Base-by-base conservation (phyloP, 2,888 invertebrate species). In the Meteorus cinctellus region DNA sequence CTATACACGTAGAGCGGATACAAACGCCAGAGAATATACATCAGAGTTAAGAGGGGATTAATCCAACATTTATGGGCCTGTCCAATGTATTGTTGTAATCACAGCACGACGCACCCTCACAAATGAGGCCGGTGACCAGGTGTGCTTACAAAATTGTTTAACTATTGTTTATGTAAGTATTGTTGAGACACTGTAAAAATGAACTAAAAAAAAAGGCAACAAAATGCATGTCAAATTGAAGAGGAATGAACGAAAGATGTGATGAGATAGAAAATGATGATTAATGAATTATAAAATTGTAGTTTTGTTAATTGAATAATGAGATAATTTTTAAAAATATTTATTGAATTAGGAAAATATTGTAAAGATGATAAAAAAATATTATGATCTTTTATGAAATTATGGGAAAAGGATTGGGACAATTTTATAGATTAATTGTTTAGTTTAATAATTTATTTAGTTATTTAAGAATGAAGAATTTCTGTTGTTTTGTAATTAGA, bases 41-140 rank as follows among this genome's bases (percentile, higher is more conserved):
- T 55, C 8, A 55, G 70, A 45, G 69, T 41, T 67, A 34, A 77
- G 78, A 72, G 75, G 77, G 74, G 74, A 74, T 79, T 81, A 79
- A 82, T 82, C 81, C 74, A 73, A 81, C 76, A 78, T 79, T 80
- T 74, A 76, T 73, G 77, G 79, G 76, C 80, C 76, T 74, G 69
- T 69, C 76, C 77, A 68, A 66, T 65, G 68, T 68, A 78, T 79
- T 78, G 77, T 79, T 80, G 73, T 71, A 79, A 81, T 78, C 76
- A 60, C 24, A 60, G 36, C n/a, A 74, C 75, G 74, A 72, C 74
- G 69, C 59, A 36, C 69, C 65, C 41, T 79, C 75, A 70, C 74
- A 75, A n/a, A 72, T 75, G 48, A 66, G 62, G 62, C 63, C 51
- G 34, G 48, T 65, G 36, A 66, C 31, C 71, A 77, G 75, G 67